Percentiles rank a stretch among this genome's conserved stretches.
Evolutionary conservation across 2,113 vertebrate genomes (phyloP).

Genomic region (Cisticola juncidis): DNA sequence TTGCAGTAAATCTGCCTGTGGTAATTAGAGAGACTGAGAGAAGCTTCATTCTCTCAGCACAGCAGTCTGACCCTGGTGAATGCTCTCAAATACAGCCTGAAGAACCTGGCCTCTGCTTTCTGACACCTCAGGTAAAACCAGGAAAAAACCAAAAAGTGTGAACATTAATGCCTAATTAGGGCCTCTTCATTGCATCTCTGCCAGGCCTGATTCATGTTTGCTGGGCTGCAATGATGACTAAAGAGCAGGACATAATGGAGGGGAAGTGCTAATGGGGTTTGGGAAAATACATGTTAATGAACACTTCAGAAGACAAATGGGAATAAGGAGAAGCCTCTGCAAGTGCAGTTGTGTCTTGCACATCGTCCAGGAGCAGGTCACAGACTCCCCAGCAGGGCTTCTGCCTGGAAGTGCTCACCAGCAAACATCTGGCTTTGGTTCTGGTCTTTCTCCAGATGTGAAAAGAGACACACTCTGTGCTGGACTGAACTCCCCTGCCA

Average conservation of each 20-base stretch:
- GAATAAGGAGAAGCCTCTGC: background rate
- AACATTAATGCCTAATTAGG: conserved; percentile 41
- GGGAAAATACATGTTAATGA: background rate
- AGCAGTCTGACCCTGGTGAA: background rate
- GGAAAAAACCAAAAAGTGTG: background rate
- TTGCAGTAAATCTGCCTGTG: background rate
- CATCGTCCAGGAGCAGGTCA: background rate
- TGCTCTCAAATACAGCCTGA: background rate
- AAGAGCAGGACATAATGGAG: background rate
- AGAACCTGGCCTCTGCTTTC: background rate
- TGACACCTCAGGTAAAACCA: background rate
- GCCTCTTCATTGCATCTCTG: background rate
- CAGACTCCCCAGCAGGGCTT: background rate
- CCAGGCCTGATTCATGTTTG: background rate
- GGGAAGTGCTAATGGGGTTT: background rate
- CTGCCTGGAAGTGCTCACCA: background rate
- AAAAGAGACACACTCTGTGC: background rate
- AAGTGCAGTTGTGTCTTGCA: background rate
- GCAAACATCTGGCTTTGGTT: background rate
- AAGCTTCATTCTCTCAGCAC: background rate
- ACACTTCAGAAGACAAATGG: background rate
- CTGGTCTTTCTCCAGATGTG: background rate
- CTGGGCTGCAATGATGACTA: background rate
- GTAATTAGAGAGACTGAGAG: conserved; percentile 14
- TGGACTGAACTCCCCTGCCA: background rate